Conservation (phyloP, 2,888 invertebrate genomes). For the Prosopocoilus inquinatus region DNA sequence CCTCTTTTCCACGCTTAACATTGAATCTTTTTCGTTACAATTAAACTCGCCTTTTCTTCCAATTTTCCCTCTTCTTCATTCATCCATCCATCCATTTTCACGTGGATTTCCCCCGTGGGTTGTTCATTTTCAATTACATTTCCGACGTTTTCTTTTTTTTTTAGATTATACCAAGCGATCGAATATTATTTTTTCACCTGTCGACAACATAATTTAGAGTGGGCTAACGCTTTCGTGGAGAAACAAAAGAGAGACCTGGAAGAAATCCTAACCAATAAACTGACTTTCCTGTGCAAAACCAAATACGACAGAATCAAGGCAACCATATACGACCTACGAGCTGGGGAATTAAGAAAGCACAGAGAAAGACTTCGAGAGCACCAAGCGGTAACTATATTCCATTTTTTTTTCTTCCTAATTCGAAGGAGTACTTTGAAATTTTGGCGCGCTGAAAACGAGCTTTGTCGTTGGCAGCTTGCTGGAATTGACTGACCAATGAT, state of each 20-base stretch:
- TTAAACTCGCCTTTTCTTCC: too few relatives aligned
- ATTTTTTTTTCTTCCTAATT: too few relatives aligned
- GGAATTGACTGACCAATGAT: too few relatives aligned
- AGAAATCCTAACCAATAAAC: background rate
- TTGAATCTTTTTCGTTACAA: too few relatives aligned
- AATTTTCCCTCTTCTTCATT: too few relatives aligned
- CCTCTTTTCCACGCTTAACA: too few relatives aligned
- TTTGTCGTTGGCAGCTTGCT: too few relatives aligned
- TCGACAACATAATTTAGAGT: slow-evolving; percentile 5
- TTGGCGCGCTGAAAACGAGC: too few relatives aligned
- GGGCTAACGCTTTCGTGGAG: slow-evolving; percentile 8
- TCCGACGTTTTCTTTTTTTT: background rate
- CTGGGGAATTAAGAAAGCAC: slow-evolving; percentile 6
- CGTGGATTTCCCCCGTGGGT: too few relatives aligned
- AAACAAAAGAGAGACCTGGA: background rate
- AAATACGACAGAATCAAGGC: slow-evolving; percentile 11
- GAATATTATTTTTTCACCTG: slow-evolving; percentile 5
- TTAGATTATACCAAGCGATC: slow-evolving; percentile 6
- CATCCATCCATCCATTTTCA: too few relatives aligned
- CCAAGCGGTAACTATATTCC: slow-evolving; percentile 10
- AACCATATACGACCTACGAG: slow-evolving; percentile 3
- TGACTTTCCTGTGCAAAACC: slow-evolving; percentile 4
- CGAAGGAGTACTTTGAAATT: too few relatives aligned
- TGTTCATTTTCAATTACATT: too few relatives aligned
- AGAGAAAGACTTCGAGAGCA: slow-evolving; percentile 6